phyloP scores from a whole-genome alignment of 53 echinoderm and acorn worm species.

The Echinarachnius parma region DNA sequence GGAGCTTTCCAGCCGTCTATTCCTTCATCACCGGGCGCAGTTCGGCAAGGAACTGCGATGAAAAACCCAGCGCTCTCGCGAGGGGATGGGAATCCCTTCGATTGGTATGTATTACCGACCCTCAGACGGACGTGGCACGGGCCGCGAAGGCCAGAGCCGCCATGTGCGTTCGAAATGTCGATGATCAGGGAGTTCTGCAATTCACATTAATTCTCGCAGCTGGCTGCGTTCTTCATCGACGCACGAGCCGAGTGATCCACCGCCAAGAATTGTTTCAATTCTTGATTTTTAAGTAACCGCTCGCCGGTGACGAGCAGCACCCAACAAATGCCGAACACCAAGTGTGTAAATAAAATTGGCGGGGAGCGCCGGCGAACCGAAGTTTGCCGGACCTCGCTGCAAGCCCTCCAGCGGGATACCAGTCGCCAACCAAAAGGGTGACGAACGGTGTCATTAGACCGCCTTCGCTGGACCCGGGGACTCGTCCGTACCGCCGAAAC shows the following conservation, averaged over 20 bases:
- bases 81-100: conserved; percentile 3
- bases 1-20: background rate
- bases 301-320: background rate
- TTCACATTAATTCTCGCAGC: conserved; percentile 84
- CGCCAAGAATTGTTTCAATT: conserved; percentile 74
- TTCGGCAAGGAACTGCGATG: background rate
- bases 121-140: conserved; percentile 40
- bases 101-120: too few species aligned
- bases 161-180: conserved; percentile 53
- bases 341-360: background rate
- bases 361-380: background rate
- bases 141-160: conserved; percentile 29
- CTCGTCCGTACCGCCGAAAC: background rate
- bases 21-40: conserved; percentile 31
- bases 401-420: conserved; percentile 6
- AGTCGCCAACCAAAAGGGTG: background rate
- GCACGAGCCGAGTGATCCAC: conserved; percentile 97
- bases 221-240: conserved; percentile 91
- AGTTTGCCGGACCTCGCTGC: background rate
- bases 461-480: conserved; percentile 11
- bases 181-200: conserved; percentile 83
- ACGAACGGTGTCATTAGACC: background rate
- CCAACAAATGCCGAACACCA: background rate
- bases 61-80: conserved; percentile 6
- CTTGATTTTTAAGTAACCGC: background rate